Evolutionary conservation across 2,113 vertebrate species (phyloP), one percentile per base, ranked within the genome.

Genomic region (Tonatia bakeri): DNA sequence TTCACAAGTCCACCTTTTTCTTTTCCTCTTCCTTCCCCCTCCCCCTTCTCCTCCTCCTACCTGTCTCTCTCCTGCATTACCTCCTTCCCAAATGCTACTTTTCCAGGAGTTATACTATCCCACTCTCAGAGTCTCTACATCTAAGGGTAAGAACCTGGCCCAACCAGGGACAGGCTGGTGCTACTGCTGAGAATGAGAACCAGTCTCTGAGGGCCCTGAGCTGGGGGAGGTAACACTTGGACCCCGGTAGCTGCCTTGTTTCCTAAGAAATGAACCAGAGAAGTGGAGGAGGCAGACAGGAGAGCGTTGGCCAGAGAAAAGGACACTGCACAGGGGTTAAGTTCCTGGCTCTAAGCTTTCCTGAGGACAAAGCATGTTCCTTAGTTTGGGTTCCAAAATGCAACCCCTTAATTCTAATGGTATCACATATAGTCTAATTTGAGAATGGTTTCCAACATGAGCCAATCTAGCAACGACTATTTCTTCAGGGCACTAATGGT

Each of bases 161-260:
- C 22, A 40, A 4, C 9, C 0, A 6, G 9, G 4, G 24, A 45
- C 54, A 2, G 3, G 24, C 22, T 16, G 31, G 9, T 14, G 20
- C 50, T 24, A 24, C 7, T 1, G 9, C 24, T 45, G 7, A 40
- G 72, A 87, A 43, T 2, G n/a, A 45, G 38, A 38, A 12, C 28
- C 7, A 0, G 15, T 33, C 38, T 65, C 33, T 45, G 2, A 12
- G 5, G 28, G 31, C 40, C 36, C 7, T n/a, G 82, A 8, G 12
- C 6, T 31, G 5, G 12, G 40, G 22, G 5, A 22, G 7, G 24
- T 9, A 43, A 45, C 40, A 50, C 22, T 12, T 0, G 0, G 9
- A 13, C 24, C 8, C 31, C 10, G 15, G 31, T 7, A 24, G 28
- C 13, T 16, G 65, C 24, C 40, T 33, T 12, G 2, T 20, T 61